Percentiles rank a stretch among this genome's conserved stretches.
Conservation (phyloP, 2,113 vertebrate genomes). For the Vulpes lagopus region DNA sequence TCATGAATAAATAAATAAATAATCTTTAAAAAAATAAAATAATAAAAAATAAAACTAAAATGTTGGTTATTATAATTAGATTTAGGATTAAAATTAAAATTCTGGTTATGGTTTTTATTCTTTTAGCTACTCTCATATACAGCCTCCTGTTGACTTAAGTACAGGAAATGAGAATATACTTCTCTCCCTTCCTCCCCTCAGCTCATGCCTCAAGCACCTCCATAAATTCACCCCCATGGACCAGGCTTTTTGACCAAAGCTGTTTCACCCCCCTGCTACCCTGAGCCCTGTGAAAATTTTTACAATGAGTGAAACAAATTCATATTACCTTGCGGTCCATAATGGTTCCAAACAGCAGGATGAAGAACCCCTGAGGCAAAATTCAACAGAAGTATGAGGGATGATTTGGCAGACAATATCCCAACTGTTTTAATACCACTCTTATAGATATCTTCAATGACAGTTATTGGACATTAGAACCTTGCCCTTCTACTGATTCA, state of each 20-base stretch:
- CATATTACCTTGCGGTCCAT: slow-evolving; percentile 88
- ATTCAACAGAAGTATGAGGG: slow-evolving; percentile 56
- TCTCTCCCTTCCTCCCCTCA: background rate
- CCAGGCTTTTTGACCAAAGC: background rate
- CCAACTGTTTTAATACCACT: background rate
- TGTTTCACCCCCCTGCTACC: background rate
- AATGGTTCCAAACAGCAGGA: slow-evolving; percentile 88
- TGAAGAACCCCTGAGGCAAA: slow-evolving; percentile 86
- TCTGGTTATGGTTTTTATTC: background rate
- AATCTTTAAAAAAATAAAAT: too few relatives aligned
- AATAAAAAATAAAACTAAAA: background rate
- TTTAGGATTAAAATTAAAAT: background rate
- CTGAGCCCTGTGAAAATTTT: background rate
- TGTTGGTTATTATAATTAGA: background rate
- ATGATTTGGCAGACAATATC: background rate
- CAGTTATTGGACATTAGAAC: background rate
- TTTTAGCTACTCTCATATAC: background rate
- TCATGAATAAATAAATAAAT: too few relatives aligned
- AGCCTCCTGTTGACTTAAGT: background rate
- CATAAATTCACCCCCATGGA: background rate
- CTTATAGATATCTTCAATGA: background rate
- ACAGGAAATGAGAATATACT: background rate
- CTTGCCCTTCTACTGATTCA: background rate
- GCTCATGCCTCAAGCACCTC: too few relatives aligned
- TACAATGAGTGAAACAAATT: background rate